Base-by-base conservation (phyloP, 2,888 invertebrate genomes). In the Cheilosia vernalis region DNA sequence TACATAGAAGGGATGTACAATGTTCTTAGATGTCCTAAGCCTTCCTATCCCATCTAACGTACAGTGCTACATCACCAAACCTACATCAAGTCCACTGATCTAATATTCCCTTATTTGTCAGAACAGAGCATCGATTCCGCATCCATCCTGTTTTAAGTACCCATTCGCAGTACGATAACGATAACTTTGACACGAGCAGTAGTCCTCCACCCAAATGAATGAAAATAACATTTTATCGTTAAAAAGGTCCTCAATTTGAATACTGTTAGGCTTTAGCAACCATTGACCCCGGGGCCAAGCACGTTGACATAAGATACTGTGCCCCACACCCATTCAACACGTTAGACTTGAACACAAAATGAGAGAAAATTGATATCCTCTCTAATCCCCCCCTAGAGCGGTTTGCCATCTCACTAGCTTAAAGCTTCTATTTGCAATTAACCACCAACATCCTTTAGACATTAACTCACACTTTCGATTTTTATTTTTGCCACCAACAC, bases 251-350 rank as follows among this genome's bases (percentile, higher is more conserved):
- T 44, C 17, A n/a, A 17, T 44, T 44, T n/a, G 7, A 44, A 15
- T 44, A 17, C 4, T 44, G 44, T 44, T 17, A 17, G 4, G 44
- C 17, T 44, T 44, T 7, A 17, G n/a, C 44, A 44, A 44, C 0
- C 44, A 44, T 44, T 44, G 44, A 44, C 44, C 27, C 17, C 44
- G n/a, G 44, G 44, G 44, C 17, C 44, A 44, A 30, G 30, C 30
- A 30, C 30, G 30, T 30, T 9, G 30, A 2, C 9, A 2, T 9
- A 2, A 30, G 9, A 30, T 9, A 30, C 30, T 9, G 9, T 30
- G 27, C n/a, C 42, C 15, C 42, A 17, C 15, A 7, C 5, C 15
- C 44, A 2, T 7, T 0, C 7, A 17, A 6, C 44, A 44, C 44
- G n/a, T n/a, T 7, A 4, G 44, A n/a, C 40, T 40, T 40, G 15